Conservation (phyloP, 2,113 vertebrate genomes). For the Elachura formosa region DNA sequence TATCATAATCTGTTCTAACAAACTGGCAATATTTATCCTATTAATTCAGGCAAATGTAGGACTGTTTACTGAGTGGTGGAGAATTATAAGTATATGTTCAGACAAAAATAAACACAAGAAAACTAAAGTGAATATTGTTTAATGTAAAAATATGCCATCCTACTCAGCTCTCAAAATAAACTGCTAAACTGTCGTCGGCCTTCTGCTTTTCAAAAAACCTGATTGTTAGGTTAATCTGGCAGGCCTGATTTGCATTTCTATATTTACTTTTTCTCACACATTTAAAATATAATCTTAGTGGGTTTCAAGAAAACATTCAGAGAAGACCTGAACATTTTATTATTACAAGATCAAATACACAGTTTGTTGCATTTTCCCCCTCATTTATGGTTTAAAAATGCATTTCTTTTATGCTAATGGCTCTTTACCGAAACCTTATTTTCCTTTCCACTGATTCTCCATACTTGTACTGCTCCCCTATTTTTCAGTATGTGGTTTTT, state of each 20-base stretch:
- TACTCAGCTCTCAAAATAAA: conserved; percentile 34
- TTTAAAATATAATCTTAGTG: not conserved
- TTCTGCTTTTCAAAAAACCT: not conserved
- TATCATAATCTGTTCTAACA: conserved; percentile 11
- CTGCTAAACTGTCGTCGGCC: not conserved
- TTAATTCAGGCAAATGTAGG: not conserved
- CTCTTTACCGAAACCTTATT: not conserved
- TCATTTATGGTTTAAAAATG: not conserved
- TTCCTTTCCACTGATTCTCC: not conserved
- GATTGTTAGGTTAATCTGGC: not conserved
- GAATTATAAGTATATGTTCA: conserved; percentile 22
- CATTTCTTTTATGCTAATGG: not conserved
- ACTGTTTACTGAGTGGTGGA: not conserved
- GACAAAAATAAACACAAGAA: conserved; percentile 69
- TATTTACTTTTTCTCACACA: conserved; percentile 2
- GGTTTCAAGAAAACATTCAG: not conserved
- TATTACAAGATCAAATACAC: not conserved
- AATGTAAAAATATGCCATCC: conserved; percentile 31
- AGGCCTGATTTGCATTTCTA: conserved; percentile 21
- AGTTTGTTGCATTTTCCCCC: not conserved
- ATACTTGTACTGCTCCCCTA: not conserved
- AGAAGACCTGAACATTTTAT: not conserved
- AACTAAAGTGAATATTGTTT: conserved; percentile 57
- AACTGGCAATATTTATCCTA: not conserved
- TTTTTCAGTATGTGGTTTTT: not conserved